Percentiles rank a stretch among this genome's conserved stretches.
Conservation (phyloP, 2,888 invertebrate genomes). For the Acheta domesticus region DNA sequence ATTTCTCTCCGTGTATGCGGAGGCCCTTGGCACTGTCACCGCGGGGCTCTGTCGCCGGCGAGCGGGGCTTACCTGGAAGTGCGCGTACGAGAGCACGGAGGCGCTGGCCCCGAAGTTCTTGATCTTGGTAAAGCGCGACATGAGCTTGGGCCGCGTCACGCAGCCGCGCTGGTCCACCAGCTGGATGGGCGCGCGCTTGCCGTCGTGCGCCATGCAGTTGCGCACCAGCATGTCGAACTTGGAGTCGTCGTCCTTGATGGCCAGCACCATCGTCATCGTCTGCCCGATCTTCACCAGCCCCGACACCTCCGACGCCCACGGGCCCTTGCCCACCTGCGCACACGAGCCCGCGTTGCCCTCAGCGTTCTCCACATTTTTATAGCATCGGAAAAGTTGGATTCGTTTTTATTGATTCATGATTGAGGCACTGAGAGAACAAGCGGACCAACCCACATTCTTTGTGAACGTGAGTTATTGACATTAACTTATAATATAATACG, state of each 20-base stretch:
- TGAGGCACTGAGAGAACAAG: no score
- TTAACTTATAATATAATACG: no score
- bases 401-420: no score
- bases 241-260: slow-evolving; percentile 91
- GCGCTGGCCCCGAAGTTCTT: slow-evolving; percentile 93
- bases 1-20: no score
- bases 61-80: slow-evolving; percentile 68
- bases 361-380: no score
- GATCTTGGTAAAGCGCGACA: slow-evolving; percentile 91
- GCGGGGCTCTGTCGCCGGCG: no score
- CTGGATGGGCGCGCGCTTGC: slow-evolving; percentile 88
- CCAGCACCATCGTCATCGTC: slow-evolving; percentile 94
- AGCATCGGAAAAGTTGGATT: no score
- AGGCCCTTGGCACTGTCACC: no score
- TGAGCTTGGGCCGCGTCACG: slow-evolving; percentile 85
- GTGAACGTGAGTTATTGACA: no score
- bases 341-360: not conserved
- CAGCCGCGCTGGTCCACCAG: slow-evolving; percentile 90
- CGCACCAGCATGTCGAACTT: slow-evolving; percentile 94
- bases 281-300: slow-evolving; percentile 92
- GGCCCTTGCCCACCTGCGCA: slow-evolving; percentile 74
- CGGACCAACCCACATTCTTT: no score
- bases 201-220: slow-evolving; percentile 92
- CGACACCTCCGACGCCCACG: slow-evolving; percentile 93
- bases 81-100: slow-evolving; percentile 85